A percentile compares a stretch with the other conserved stretches of the same genome.
Conservation (phyloP, 1,140 invertebrate genomes). For the Drosophila funebris region DNA sequence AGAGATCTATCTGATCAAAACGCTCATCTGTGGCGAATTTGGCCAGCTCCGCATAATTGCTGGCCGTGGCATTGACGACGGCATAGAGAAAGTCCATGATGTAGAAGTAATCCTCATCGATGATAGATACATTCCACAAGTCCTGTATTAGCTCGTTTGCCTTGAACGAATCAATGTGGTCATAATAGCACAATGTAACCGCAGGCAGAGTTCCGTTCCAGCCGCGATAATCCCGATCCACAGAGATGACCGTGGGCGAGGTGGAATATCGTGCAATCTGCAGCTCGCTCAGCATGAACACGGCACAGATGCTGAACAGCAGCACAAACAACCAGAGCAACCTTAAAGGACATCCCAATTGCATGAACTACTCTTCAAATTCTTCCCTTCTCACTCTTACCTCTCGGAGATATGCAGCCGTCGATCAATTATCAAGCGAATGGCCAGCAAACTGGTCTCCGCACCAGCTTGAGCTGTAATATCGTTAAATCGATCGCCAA, state of each 20-base stretch:
- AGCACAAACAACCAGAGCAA: conserved; percentile 62
- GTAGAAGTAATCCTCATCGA: conserved; percentile 81
- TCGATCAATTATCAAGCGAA: conserved; percentile 56
- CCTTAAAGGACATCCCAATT: conserved; percentile 17
- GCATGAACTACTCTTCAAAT: neutral
- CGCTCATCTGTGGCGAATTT: conserved; percentile 84
- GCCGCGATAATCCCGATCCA: conserved; percentile 87
- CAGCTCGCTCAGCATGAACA: conserved; percentile 51
- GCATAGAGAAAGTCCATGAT: conserved; percentile 83
- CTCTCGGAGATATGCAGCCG: conserved; percentile 59
- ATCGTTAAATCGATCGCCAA: conserved; percentile 18
- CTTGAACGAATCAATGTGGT: conserved; percentile 83
- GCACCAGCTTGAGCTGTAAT: conserved; percentile 53
- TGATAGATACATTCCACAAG: conserved; percentile 74
- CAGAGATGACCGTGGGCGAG: conserved; percentile 87
- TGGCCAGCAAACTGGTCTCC: conserved; percentile 66
- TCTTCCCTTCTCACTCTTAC: conserved; percentile 9
- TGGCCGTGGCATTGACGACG: conserved; percentile 83
- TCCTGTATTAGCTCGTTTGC: conserved; percentile 77
- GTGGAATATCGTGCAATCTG: conserved; percentile 82
- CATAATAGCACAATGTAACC: conserved; percentile 85
- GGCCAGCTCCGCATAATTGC: conserved; percentile 73
- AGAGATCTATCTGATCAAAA: conserved; percentile 81
- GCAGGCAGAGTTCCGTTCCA: conserved; percentile 88
- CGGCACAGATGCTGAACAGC: conserved; percentile 48